Conservation (phyloP, 2,797 vertebrate species). For the Enoplosus armatus region DNA sequence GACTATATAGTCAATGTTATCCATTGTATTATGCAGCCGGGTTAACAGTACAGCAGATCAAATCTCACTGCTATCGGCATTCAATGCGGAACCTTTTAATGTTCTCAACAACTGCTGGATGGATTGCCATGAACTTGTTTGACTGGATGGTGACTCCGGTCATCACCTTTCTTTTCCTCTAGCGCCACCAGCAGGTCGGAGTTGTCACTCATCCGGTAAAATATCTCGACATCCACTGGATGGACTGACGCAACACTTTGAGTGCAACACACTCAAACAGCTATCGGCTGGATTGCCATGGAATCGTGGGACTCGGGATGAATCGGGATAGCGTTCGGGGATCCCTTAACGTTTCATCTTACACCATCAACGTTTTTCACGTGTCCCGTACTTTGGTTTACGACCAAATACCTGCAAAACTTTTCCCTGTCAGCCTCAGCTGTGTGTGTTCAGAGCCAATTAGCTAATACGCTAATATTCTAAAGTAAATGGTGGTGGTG, state of each 20-base stretch:
- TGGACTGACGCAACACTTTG: not conserved
- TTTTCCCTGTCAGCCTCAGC: too few relatives aligned
- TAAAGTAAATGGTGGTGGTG: not conserved
- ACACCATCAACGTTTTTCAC: not conserved
- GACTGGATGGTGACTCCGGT: too few relatives aligned
- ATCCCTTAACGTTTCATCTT: too few relatives aligned
- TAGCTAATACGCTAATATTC: not conserved
- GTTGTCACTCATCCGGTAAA: not conserved
- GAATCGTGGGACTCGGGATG: too few relatives aligned
- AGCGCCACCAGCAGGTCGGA: not conserved
- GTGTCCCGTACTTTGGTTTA: not conserved
- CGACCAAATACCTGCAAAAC: not conserved
- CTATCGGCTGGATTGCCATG: too few relatives aligned
- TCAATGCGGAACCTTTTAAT: too few relatives aligned
- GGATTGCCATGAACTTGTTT: not conserved
- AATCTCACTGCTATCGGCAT: too few relatives aligned
- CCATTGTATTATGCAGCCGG: too few relatives aligned
- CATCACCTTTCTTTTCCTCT: not conserved
- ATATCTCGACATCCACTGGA: not conserved
- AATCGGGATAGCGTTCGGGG: too few relatives aligned
- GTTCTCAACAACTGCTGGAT: not conserved
- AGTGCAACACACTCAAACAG: too few relatives aligned
- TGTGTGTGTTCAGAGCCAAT: not conserved
- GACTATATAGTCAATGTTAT: not conserved
- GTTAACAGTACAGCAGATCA: too few relatives aligned